These are phyloP conservation scores for Leucosticte australis DNA, from an alignment of 2,113 vertebrate genomes.

Conservation along the genomic window DNA sequence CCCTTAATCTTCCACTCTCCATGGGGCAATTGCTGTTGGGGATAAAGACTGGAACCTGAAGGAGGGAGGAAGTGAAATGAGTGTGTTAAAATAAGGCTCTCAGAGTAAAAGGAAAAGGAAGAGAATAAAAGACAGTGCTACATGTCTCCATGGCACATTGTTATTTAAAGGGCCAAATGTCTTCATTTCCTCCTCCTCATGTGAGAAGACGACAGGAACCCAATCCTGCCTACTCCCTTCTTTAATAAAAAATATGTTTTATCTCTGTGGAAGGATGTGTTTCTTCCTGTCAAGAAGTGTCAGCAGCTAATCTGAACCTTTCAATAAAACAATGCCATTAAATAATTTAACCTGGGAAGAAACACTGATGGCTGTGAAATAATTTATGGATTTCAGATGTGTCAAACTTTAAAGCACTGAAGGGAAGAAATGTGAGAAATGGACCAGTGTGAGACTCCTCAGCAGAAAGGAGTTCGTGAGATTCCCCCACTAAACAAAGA, in stretches of 20 bases:
- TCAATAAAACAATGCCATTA: constrained; percentile 74
- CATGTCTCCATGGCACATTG: neutral
- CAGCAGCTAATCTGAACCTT: constrained; percentile 71
- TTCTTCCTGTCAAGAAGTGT: constrained; percentile 73
- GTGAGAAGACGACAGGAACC: constrained; percentile 60
- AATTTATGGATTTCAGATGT: constrained; percentile 74
- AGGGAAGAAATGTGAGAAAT: constrained; percentile 32
- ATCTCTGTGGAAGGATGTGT: constrained; percentile 52
- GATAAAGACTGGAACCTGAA: constrained; percentile 7
- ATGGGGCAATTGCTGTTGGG: neutral
- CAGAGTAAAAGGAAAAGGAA: neutral
- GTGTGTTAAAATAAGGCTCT: neutral
- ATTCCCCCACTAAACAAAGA: neutral
- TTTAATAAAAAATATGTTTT: constrained; percentile 70
- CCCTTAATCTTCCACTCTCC: neutral
- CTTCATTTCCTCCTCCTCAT: constrained; percentile 41
- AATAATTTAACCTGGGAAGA: constrained; percentile 75
- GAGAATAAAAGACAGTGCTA: neutral
- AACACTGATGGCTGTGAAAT: constrained; percentile 67
- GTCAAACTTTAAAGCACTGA: constrained; percentile 65
- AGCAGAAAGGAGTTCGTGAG: neutral
- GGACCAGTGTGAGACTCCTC: neutral
- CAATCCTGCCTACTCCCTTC: constrained; percentile 30
- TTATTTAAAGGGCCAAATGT: constrained; percentile 44
- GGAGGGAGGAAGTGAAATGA: neutral